Conservation (phyloP, 2,888 invertebrate species). For the Lasiommata megera region DNA sequence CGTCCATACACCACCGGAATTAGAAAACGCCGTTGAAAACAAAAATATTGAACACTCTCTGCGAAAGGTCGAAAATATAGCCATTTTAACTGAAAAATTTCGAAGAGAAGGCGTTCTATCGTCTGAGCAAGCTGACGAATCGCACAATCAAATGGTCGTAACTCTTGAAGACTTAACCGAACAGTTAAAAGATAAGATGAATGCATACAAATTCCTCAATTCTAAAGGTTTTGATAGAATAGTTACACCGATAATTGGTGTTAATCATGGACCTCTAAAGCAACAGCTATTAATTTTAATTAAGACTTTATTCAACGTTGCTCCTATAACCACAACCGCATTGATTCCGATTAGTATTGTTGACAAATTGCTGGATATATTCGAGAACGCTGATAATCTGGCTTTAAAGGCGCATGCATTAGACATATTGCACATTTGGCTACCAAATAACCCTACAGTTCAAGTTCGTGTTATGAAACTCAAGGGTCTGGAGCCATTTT, state of each 20-base stretch:
- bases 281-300: conserved; percentile 44
- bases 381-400: conserved; percentile 50
- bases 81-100: conserved; percentile 33
- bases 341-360: conserved; percentile 49
- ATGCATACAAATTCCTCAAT: conserved; percentile 51
- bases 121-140: conserved; percentile 37
- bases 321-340: conserved; percentile 45
- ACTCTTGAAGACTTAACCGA: conserved; percentile 43
- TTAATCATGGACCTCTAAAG: conserved; percentile 42
- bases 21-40: neutral
- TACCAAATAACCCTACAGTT: conserved; percentile 57
- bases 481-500: conserved; percentile 62
- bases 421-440: conserved; percentile 55
- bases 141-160: conserved; percentile 42
- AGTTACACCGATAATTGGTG: conserved; percentile 42
- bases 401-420: conserved; percentile 52
- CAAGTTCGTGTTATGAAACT: conserved; percentile 63
- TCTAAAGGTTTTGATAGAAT: conserved; percentile 53
- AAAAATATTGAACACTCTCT: conserved; percentile 38
- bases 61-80: conserved; percentile 39
- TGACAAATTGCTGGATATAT: conserved; percentile 56
- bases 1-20: neutral
- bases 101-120: conserved; percentile 30
- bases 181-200: conserved; percentile 40
- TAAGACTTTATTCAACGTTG: conserved; percentile 49